A percentile compares a stretch with the other conserved stretches of the same genome.
These are phyloP conservation scores for Vollenhovia emeryi DNA, from an alignment of 1,140 invertebrate genomes.

Conservation along the genomic window DNA sequence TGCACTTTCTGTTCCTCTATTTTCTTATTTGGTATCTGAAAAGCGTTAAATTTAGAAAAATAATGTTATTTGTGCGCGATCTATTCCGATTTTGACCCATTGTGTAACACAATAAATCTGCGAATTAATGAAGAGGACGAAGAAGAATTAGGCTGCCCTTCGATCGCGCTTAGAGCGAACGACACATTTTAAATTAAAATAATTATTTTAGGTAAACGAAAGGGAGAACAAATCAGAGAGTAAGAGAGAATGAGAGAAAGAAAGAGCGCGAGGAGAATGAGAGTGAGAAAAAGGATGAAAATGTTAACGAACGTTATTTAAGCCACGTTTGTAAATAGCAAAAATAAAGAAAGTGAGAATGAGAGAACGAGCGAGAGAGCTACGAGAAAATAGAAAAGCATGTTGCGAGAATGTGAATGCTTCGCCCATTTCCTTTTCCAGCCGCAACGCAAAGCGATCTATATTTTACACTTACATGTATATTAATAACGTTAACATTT, in stretches of 20 bases:
- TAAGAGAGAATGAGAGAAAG: conserved; percentile 8
- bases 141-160: conserved; percentile 32
- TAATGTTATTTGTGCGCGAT: neutral
- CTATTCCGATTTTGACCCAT: conserved; percentile 14
- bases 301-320: conserved; percentile 68
- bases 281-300: conserved; percentile 33
- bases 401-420: conserved; percentile 49
- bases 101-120: conserved; percentile 25
- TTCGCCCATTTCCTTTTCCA: conserved; percentile 54
- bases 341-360: conserved; percentile 35
- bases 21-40: neutral
- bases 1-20: neutral
- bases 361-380: conserved; percentile 33
- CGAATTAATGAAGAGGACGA: neutral
- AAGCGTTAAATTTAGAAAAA: neutral
- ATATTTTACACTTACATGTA: conserved; percentile 19
- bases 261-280: conserved; percentile 48
- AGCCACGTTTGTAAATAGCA: conserved; percentile 71
- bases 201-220: conserved; percentile 72
- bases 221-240: neutral
- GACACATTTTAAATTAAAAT: conserved; percentile 50
- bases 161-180: neutral
- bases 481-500: conserved; percentile 36
- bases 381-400: conserved; percentile 27
- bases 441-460: neutral